Base-by-base conservation (phyloP, 2,888 invertebrate species). In the Furcula furcula region DNA sequence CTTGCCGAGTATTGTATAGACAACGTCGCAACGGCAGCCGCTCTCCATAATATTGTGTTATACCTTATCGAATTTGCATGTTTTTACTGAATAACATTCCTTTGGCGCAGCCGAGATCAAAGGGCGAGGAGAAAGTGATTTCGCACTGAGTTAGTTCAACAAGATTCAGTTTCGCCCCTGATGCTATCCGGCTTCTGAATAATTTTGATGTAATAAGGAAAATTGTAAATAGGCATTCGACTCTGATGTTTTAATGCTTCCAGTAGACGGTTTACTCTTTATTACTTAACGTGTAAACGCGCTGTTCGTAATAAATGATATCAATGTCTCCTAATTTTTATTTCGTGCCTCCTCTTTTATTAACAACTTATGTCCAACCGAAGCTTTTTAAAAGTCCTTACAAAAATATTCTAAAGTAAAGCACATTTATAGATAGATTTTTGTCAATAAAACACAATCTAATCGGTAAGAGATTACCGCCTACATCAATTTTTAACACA, bases 21-120 rank as follows among this genome's bases (percentile, higher is more conserved):
- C 55, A 58, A 37, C 58, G 55, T 40, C 53, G 57, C 61, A 55
- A 48, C 68, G 65, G 65, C 77, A 70, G 68, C 74, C 57, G 74
- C 71, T 76, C 74, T 72, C 65, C 68, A 74, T 80, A 85, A 87
- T 85, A 87, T 87, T 86, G 85, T 86, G 82, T 88, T 87, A 87
- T 87, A 86, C 84, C 82, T 87, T 86, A 88, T 88, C 87, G 85
- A 87, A 88, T 88, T 88, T 88, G 84, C 88, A 88, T 88, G 87
- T 88, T 88, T 88, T 88, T 88, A 86, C 88, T 84, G 86, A 84
- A 87, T 84, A 87, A 85, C 82, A 84, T 88, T 85, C 85, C 88
- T 87, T 88, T 86, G 85, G 84, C 83, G 77, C 81, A 74, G 65
- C 67, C 75, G 75, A 87, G 84, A 87, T 88, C 88, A 88, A 88